phyloP scores from a whole-genome alignment of 2,797 vertebrate species.

The Gadopsis marmoratus region DNA sequence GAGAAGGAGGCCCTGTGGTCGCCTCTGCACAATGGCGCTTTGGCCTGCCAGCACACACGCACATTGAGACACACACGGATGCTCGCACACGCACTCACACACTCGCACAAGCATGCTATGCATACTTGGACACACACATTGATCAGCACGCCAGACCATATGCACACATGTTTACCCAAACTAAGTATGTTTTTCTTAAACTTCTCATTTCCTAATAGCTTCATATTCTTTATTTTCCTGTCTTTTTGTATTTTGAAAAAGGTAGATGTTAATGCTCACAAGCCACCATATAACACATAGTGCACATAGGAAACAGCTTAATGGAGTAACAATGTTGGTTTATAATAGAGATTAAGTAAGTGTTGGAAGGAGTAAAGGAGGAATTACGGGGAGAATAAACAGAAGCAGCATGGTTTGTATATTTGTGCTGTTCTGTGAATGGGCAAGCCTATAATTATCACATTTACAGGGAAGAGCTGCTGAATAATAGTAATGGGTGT shows the following conservation, averaged over 20 bases:
- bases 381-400: constrained; percentile 75
- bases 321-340: constrained; percentile 60
- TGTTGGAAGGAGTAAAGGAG: constrained; percentile 69
- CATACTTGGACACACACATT: constrained; percentile 41
- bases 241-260: constrained; percentile 6
- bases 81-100: constrained; percentile 35
- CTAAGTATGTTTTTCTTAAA: constrained; percentile 2
- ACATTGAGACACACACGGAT: constrained; percentile 37
- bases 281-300: constrained; percentile 26
- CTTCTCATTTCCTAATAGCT: background rate
- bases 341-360: constrained; percentile 68
- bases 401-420: constrained; percentile 80
- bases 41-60: constrained; percentile 71
- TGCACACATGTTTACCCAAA: constrained; percentile 9
- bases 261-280: constrained; percentile 20
- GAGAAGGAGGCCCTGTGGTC: constrained; percentile 76
- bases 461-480: constrained; percentile 86
- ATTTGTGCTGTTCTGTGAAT: constrained; percentile 78
- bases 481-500: constrained; percentile 80
- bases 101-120: constrained; percentile 21
- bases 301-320: constrained; percentile 53
- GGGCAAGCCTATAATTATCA: constrained; percentile 86
- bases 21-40: constrained; percentile 80
- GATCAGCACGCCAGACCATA: constrained; percentile 15
- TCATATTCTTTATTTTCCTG: constrained; percentile 1